These are phyloP conservation scores for Cricetomys ansorgei DNA, from an alignment of 2,113 vertebrate genomes.

Conservation along the genomic window DNA sequence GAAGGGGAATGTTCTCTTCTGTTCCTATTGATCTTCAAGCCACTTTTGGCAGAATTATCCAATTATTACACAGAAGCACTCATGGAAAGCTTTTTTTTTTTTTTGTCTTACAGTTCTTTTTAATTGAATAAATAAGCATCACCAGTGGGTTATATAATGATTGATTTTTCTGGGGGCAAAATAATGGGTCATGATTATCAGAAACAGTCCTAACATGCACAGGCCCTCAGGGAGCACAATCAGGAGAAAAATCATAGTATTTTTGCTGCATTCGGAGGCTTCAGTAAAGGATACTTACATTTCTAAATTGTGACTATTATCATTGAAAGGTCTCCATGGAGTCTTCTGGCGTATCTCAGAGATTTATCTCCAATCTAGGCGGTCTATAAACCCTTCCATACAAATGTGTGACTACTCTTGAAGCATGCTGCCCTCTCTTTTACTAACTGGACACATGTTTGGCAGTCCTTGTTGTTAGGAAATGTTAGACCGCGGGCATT, in stretches of 20 bases:
- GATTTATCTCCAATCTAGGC: neutral
- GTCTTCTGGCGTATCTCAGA: neutral
- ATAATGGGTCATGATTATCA: neutral
- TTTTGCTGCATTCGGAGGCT: neutral
- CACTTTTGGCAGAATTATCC: slow-evolving; percentile 11
- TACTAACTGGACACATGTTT: neutral
- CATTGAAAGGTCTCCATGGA: neutral
- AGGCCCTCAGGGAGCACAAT: neutral
- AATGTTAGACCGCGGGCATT: neutral
- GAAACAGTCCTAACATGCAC: neutral
- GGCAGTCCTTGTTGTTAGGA: neutral
- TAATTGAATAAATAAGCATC: neutral
- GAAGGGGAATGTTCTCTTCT: neutral
- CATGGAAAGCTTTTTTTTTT: neutral
- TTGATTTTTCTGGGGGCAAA: neutral
- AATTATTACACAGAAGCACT: neutral
- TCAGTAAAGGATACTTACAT: neutral
- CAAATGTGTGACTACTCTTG: neutral
- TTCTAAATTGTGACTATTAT: neutral
- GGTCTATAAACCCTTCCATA: neutral
- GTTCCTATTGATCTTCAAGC: neutral
- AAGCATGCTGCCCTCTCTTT: neutral
- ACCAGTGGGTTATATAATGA: neutral
- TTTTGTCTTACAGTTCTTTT: neutral
- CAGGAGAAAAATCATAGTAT: neutral